Evolutionary conservation across 2,888 invertebrate genomes (phyloP), one percentile per base, ranked within the genome.

Genomic region (Ormia ochracea): DNA sequence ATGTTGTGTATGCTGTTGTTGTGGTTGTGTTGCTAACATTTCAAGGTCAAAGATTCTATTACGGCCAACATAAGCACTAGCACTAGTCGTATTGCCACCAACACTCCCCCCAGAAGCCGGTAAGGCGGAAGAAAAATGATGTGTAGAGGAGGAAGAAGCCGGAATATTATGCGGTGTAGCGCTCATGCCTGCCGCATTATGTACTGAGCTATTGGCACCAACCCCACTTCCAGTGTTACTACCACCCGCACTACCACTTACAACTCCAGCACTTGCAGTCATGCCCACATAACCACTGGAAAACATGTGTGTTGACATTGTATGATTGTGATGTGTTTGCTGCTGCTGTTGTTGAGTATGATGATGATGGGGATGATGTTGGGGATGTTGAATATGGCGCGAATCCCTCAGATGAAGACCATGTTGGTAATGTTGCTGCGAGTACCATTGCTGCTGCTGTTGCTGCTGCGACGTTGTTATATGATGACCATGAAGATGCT

Each of bases 241-340:
- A 10, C 59, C 73, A 31, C 59, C 45, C 21, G 36, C 43, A 58
- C 43, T 59, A 14, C 26, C 63, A 41, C 65, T 58, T 21, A 38
- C 52, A 59, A 50, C 48, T 14, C 52, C 59, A 1, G 26, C 17
- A 17, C 61, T 23, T 31, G 65, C 21, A 52, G 74, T 9, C 48
- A 69, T 73, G 50, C 70, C 74, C 36, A 65, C 80, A 80, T 80
- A 80, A 72, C 80, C 80, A 80, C 80, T 80, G 75, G 80, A 68
- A 80, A 80, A 80, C 80, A 80, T 80, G 63, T 80, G 80, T 54
- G 77, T 69, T 56, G 78, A 28, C 50, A 72, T 76, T 56, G 72
- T 43, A 36, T 80, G 80, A 36, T 36, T 66, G 48, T 73, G 77
- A 72, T 58, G 75, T 66, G 75, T 43, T 52, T 69, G 72, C 36